These are phyloP conservation scores for Macquaria ambigua DNA, from an alignment of 2,113 vertebrate genomes.

Conservation along the genomic window DNA sequence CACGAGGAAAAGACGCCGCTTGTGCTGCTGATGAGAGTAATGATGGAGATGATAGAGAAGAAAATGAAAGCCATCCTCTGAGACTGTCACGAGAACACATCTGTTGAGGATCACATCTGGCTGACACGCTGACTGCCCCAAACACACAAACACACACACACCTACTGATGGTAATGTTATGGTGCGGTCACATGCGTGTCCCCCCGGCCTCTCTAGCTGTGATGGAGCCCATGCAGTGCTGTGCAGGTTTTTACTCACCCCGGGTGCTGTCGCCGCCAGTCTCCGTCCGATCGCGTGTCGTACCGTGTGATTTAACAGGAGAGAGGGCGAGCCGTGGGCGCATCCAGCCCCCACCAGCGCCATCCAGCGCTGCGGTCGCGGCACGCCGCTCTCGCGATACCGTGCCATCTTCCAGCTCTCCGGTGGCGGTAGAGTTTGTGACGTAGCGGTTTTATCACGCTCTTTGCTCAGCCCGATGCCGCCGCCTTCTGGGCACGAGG, in stretches of 20 bases:
- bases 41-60: conserved; percentile 25
- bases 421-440: conserved; percentile 35
- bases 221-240: conserved; percentile 29
- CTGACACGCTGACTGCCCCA: conserved; percentile 34
- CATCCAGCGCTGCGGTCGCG: conserved; percentile 77
- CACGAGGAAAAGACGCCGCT: not conserved
- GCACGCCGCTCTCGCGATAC: conserved; percentile 81
- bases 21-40: conserved; percentile 36
- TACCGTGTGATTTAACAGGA: conserved; percentile 65
- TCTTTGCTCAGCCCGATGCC: conserved; percentile 47
- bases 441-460: conserved; percentile 56
- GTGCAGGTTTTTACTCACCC: conserved; percentile 63
- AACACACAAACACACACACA: conserved; percentile 22
- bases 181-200: conserved; percentile 19
- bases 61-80: conserved; percentile 41
- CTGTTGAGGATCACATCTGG: conserved; percentile 72
- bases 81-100: conserved; percentile 57
- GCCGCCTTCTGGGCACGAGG: conserved; percentile 67
- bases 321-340: conserved; percentile 71
- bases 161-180: conserved; percentile 8
- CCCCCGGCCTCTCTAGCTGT: not conserved
- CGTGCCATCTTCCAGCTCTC: conserved; percentile 40
- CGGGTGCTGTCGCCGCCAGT: conserved; percentile 59
- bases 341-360: conserved; percentile 72
- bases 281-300: conserved; percentile 73